A percentile compares a stretch with the other conserved stretches of the same genome.
Conservation (phyloP, 2,113 vertebrate species). For the Triplophysa rosa region DNA sequence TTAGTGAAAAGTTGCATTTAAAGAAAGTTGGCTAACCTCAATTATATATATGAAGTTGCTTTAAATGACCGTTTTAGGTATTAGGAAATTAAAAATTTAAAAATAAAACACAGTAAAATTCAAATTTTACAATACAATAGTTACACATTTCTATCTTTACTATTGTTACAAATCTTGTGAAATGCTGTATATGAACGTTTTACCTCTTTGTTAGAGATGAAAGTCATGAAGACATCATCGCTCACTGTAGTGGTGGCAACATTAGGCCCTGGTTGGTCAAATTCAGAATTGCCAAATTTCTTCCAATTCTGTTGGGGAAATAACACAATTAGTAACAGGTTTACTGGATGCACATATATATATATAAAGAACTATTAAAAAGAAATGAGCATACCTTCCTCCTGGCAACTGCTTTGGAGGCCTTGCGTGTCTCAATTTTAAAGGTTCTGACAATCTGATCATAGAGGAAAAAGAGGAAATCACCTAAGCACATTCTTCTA, state of each 20-base stretch:
- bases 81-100: no score
- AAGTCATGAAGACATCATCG: constrained; percentile 95
- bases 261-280: constrained; percentile 86
- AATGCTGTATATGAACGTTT: no score
- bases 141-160: no score
- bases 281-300: constrained; percentile 94
- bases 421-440: constrained; percentile 92
- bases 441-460: constrained; percentile 90
- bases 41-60: no score
- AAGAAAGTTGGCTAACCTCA: no score
- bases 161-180: no score
- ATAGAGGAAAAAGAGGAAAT: not conserved
- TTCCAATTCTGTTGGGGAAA: constrained; percentile 86
- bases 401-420: constrained; percentile 92
- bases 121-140: no score
- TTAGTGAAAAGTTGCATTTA: not conserved
- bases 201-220: constrained; percentile 96
- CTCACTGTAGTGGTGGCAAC: constrained; percentile 96
- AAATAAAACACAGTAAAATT: no score
- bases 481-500: not conserved
- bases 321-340: not conserved
- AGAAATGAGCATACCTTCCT: constrained; percentile 79
- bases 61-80: no score
- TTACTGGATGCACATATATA: not conserved
- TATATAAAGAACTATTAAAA: not conserved